Percentiles rank a stretch among this genome's conserved stretches.
These are phyloP conservation scores for Epizoanthus rinbou DNA, from an alignment of 92 coral and sea anemone species.

Conservation along the genomic window DNA sequence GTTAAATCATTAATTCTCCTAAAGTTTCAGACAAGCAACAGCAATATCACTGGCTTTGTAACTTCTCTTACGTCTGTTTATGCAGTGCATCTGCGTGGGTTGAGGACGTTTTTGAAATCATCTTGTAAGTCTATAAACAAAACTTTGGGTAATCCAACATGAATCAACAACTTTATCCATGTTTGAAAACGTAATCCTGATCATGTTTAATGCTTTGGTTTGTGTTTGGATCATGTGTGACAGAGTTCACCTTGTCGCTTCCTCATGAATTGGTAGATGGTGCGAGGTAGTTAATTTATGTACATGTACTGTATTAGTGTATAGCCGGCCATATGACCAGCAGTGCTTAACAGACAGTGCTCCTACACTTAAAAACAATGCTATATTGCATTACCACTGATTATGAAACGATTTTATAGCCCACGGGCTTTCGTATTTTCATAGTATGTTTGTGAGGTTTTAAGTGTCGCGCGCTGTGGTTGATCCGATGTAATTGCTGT, in stretches of 20 bases:
- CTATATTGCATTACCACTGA: slow-evolving; percentile 26
- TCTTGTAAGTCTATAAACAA: background rate
- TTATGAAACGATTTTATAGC: slow-evolving; percentile 2
- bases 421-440: slow-evolving; percentile 25
- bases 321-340: background rate
- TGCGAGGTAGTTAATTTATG: background rate
- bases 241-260: background rate
- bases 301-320: background rate
- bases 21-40: background rate
- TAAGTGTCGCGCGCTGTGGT: background rate
- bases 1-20: background rate
- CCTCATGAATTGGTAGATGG: background rate
- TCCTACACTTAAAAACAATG: background rate
- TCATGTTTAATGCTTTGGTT: slow-evolving; percentile 13
- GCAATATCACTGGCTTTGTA: background rate
- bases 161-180: slow-evolving; percentile 26
- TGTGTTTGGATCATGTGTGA: slow-evolving; percentile 7
- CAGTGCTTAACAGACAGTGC: slow-evolving; percentile 8
- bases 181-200: slow-evolving; percentile 28
- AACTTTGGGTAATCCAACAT: background rate
- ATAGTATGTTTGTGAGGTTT: slow-evolving; percentile 1
- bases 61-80: background rate
- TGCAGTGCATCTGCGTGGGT: background rate
- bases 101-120: slow-evolving; percentile 22
- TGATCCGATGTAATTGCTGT: background rate